phyloP scores from a whole-genome alignment of 2,113 vertebrate species.

The Patagioenas fasciata region DNA sequence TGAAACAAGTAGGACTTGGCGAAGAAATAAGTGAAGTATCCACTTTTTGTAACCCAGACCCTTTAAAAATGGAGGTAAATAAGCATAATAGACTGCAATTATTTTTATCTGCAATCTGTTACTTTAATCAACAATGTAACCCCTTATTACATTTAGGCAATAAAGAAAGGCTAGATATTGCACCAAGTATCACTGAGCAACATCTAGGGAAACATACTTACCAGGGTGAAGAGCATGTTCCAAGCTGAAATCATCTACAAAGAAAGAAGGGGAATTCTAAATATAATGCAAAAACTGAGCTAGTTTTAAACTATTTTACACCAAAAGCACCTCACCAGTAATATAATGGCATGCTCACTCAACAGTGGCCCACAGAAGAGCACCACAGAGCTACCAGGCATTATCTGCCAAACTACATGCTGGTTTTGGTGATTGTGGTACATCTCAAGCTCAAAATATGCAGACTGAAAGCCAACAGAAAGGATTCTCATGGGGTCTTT shows the following conservation, averaged over 20 bases:
- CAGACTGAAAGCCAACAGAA: neutral
- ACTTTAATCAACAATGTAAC: neutral
- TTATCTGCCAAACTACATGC: neutral
- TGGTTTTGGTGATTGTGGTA: neutral
- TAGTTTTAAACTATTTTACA: neutral
- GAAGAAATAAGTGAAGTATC: neutral
- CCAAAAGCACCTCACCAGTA: neutral
- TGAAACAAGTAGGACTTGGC: neutral
- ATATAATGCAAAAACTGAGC: neutral
- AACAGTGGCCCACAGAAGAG: neutral
- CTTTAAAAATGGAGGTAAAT: neutral
- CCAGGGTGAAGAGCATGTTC: neutral
- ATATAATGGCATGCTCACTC: neutral
- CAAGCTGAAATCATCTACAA: neutral
- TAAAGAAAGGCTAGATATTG: neutral
- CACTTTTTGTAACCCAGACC: neutral
- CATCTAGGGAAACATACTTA: neutral
- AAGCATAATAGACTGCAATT: neutral
- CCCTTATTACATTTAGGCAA: neutral
- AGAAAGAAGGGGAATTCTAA: neutral
- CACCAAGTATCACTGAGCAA: neutral
- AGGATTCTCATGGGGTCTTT: neutral
- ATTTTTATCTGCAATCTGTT: neutral
- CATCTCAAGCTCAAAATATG: neutral
- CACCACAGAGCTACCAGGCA: neutral